Percentiles rank a stretch among this genome's conserved stretches.
These are phyloP conservation scores for Hydraecia micacea DNA, from an alignment of 2,888 invertebrate genomes.

Conservation along the genomic window DNA sequence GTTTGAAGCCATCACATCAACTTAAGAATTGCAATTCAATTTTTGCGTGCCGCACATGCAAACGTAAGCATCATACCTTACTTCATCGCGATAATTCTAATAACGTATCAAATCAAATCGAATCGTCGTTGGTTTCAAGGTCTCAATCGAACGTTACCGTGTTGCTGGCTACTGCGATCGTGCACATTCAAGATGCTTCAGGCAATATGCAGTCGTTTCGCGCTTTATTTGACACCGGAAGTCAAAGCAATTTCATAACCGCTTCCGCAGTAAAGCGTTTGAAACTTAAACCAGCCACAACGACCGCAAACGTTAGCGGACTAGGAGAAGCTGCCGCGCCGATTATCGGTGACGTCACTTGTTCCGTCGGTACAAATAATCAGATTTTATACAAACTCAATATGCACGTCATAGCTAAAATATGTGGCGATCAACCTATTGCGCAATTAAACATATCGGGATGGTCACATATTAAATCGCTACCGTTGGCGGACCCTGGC, in stretches of 20 bases:
- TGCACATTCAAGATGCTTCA: no score
- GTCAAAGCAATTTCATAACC: not conserved
- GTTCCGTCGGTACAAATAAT: not conserved
- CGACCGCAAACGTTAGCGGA: not conserved
- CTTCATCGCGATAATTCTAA: not conserved
- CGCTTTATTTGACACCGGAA: not conserved
- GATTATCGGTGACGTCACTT: conserved; percentile 6
- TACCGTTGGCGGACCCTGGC: not conserved
- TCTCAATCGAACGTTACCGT: no score
- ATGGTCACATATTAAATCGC: conserved; percentile 2
- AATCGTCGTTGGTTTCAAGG: no score
- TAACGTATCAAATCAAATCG: not conserved
- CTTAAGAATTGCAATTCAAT: not conserved
- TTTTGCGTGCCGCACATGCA: not conserved
- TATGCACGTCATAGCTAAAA: no score
- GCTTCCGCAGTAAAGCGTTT: not conserved
- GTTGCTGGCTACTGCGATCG: no score
- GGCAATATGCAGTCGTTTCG: not conserved
- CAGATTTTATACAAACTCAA: no score
- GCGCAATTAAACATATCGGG: not conserved
- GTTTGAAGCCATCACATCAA: no score
- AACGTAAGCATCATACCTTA: not conserved
- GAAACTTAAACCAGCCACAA: not conserved
- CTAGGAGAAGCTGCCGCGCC: not conserved
- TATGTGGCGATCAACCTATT: no score